Base-by-base conservation (phyloP, 2,113 vertebrate genomes). In the Rynchops niger region DNA sequence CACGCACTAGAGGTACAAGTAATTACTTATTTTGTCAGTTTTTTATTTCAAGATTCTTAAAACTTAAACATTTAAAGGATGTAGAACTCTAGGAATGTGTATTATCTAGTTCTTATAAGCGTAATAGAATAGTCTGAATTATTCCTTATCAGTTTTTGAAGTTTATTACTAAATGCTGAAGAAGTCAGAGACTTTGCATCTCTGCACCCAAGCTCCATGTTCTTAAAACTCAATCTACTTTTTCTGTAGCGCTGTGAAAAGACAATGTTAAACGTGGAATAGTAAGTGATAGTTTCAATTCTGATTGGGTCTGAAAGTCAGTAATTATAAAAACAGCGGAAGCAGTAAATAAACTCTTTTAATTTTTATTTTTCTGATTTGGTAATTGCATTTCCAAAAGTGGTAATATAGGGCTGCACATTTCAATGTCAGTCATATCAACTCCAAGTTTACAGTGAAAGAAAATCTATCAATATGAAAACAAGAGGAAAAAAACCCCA, bases 1-100 rank as follows among this genome's bases (percentile, higher is more conserved):
- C 99, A 99, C 74, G 99, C 99, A 63, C 98, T 99, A 92, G 99
- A 99, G 99, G 99, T 99, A 98, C 36, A 25, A 29, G 21, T 36
- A 66, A 66, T 65, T 56, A 15, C 23, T 72, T 30, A 8, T 4
- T 58, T 50, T 12, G 15, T 36, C 32, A 11, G 4, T 6, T 63
- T 59, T 86, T 65, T 66, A 27, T 72, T 72, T 91, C 38, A 45
- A 0, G 0, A 30, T 67, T 56, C 34, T 80, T 59, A 55, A 66
- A 76, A 80, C 18, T 36, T n/a, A 43, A 70, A 53, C 58, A 73
- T 56, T 74, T 52, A 61, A 82, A 73, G 36, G 36, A 34, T 74
- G 3, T 53, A 82, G 34, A 73, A 74, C 16, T 63, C 12, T 69
- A 55, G 78, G 30, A 42, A 58, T 45, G 2, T n/a, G 2, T 45